phyloP scores from a whole-genome alignment of 2,888 invertebrate species.

The Melanophora roralis region DNA sequence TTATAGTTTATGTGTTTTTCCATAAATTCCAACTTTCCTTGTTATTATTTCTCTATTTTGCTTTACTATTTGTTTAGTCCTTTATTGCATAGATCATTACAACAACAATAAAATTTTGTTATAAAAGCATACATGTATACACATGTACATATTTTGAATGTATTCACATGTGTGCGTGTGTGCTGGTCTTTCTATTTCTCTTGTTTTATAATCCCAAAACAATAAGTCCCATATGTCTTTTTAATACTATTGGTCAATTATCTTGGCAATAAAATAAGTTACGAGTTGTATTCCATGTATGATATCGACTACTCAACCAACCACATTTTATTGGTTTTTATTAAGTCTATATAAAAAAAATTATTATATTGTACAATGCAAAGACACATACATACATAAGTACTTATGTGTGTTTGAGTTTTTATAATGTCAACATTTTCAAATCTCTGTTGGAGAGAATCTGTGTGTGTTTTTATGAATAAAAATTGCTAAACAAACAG shows the following conservation, averaged over 20 bases:
- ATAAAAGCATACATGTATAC: too few relatives aligned
- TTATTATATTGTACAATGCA: neutral
- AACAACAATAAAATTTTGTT: constrained; percentile 17
- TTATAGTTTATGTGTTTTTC: neutral
- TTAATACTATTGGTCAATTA: constrained; percentile 61
- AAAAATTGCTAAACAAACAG: constrained; percentile 61
- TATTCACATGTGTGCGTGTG: too few relatives aligned
- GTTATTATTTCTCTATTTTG: too few relatives aligned
- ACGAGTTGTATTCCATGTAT: constrained; percentile 46
- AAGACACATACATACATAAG: too few relatives aligned
- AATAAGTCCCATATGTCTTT: constrained; percentile 60
- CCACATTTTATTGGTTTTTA: constrained; percentile 60
- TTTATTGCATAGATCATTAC: constrained; percentile 38
- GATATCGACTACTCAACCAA: constrained; percentile 52
- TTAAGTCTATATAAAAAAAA: constrained; percentile 52
- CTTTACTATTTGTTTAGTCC: neutral
- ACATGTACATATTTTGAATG: too few relatives aligned
- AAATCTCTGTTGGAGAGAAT: constrained; percentile 9
- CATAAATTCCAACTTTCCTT: too few relatives aligned
- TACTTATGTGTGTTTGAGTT: neutral
- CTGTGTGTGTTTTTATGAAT: constrained; percentile 5
- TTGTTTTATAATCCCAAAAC: constrained; percentile 40
- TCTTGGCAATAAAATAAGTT: constrained; percentile 60
- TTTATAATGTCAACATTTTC: constrained; percentile 31
- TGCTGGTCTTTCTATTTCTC: too few relatives aligned